Conservation (phyloP, 92 coral and sea anemone genomes). For the Palythoa caribaeorum region DNA sequence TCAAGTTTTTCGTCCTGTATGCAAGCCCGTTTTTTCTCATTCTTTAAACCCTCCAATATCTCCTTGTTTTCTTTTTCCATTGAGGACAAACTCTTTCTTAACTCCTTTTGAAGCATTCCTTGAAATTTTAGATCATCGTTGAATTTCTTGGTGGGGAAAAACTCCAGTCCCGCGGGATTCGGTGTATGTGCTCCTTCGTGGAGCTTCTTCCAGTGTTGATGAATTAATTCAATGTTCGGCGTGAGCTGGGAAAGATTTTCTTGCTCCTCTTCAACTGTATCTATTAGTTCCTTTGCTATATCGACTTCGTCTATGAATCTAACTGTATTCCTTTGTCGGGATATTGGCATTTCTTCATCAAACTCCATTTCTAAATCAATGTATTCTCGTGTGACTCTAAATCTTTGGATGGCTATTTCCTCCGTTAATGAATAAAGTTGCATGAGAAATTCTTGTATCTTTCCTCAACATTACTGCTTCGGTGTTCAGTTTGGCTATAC, state of each 20-base stretch:
- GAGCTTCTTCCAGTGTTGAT: conserved; percentile 38
- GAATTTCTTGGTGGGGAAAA: conserved; percentile 41
- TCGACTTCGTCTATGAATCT: conserved; percentile 42
- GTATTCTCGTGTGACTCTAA: conserved; percentile 21
- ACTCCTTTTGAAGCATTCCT: conserved; percentile 40
- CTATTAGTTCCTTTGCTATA: conserved; percentile 37
- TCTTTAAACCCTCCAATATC: conserved; percentile 33
- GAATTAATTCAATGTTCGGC: conserved; percentile 27
- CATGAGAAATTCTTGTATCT: conserved; percentile 15
- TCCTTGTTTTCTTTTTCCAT: conserved; percentile 42
- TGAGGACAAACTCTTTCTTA: conserved; percentile 34
- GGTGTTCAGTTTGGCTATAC: neutral
- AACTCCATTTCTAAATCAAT: conserved; percentile 39
- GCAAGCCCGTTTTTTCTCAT: conserved; percentile 38
- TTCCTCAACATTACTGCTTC: conserved; percentile 14
- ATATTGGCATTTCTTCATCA: conserved; percentile 15
- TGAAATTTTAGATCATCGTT: conserved; percentile 42
- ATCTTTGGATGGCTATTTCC: conserved; percentile 26
- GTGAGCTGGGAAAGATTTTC: conserved; percentile 18
- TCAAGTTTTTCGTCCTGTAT: conserved; percentile 36
- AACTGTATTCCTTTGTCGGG: conserved; percentile 23
- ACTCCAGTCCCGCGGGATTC: conserved; percentile 1
- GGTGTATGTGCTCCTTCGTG: conserved; percentile 47
- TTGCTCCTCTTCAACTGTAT: conserved; percentile 24
- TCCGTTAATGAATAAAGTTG: conserved; percentile 45